Evolutionary conservation across 2,113 vertebrate species (phyloP).

Genomic region (Campylomormyrus tamandua): DNA sequence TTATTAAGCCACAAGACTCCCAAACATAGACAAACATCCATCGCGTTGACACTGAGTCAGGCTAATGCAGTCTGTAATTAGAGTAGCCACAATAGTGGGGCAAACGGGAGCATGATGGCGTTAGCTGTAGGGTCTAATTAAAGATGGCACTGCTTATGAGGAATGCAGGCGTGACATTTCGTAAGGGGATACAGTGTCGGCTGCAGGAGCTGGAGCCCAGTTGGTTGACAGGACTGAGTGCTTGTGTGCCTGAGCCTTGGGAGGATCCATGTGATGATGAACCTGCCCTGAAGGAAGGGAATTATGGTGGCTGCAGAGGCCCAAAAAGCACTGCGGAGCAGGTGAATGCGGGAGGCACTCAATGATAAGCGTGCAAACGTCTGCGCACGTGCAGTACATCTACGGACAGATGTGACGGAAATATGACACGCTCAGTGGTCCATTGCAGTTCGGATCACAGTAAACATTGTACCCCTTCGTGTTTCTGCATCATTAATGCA

Average conservation of each 20-base stretch:
- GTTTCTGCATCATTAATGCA: neutral
- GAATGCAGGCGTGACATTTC: neutral
- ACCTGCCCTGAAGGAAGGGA: neutral
- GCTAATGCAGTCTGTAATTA: slow-evolving; percentile 32
- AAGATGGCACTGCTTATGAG: slow-evolving; percentile 9
- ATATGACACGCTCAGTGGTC: neutral
- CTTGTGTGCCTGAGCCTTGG: neutral
- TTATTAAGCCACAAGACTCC: slow-evolving; percentile 9
- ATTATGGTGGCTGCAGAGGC: neutral
- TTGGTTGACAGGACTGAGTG: neutral
- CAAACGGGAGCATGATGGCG: slow-evolving; percentile 25
- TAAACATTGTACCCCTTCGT: neutral
- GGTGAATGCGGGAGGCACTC: neutral
- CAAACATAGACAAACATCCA: neutral
- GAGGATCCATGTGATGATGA: neutral
- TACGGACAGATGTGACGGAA: neutral
- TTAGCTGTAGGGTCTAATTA: slow-evolving; percentile 28
- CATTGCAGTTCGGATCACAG: neutral
- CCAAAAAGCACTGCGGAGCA: neutral
- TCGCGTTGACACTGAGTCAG: slow-evolving; percentile 9
- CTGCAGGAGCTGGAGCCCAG: neutral
- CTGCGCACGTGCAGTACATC: neutral
- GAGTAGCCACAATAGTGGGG: slow-evolving; percentile 19
- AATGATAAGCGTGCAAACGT: neutral
- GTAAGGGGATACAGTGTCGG: neutral